Evolutionary conservation across 2,888 invertebrate species (phyloP).

Genomic region (Orthosia incerta): DNA sequence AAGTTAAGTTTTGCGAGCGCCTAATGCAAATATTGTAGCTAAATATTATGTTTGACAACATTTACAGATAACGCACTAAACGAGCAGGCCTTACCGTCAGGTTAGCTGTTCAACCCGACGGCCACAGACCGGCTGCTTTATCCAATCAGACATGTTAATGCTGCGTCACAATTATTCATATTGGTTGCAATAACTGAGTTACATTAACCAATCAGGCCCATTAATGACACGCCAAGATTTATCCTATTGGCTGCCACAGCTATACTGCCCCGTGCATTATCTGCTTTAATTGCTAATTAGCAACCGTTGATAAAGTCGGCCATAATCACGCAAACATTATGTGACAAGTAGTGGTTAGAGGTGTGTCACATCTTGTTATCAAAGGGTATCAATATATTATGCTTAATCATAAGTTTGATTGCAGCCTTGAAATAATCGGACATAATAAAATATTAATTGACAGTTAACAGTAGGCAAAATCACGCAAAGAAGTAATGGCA

Average conservation of each 20-base stretch:
- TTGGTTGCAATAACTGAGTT: slow-evolving; percentile 5
- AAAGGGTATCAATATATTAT: slow-evolving; percentile 25
- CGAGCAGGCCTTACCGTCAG: neutral
- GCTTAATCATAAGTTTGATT: slow-evolving; percentile 35
- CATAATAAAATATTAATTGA: slow-evolving; percentile 17
- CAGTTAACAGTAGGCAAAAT: slow-evolving; percentile 18
- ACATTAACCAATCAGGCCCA: slow-evolving; percentile 36
- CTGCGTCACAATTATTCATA: slow-evolving; percentile 7
- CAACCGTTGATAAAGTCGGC: slow-evolving; percentile 56
- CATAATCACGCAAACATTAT: slow-evolving; percentile 66
- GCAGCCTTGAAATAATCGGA: slow-evolving; percentile 41
- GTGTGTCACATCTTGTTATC: slow-evolving; percentile 65
- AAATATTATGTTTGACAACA: neutral
- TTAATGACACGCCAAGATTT: slow-evolving; percentile 1
- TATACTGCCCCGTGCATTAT: slow-evolving; percentile 24
- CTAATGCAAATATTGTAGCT: slow-evolving; percentile 21
- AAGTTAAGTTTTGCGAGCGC: neutral
- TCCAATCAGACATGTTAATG: slow-evolving; percentile 23
- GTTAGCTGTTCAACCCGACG: neutral
- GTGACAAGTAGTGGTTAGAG: slow-evolving; percentile 66
- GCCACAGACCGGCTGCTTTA: neutral
- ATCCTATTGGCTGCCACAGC: slow-evolving; percentile 33
- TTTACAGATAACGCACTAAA: slow-evolving; percentile 10
- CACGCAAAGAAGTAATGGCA: slow-evolving; percentile 21
- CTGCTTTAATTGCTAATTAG: slow-evolving; percentile 55